Conservation (phyloP, 2,113 vertebrate species). For the Cromileptes altivelis region DNA sequence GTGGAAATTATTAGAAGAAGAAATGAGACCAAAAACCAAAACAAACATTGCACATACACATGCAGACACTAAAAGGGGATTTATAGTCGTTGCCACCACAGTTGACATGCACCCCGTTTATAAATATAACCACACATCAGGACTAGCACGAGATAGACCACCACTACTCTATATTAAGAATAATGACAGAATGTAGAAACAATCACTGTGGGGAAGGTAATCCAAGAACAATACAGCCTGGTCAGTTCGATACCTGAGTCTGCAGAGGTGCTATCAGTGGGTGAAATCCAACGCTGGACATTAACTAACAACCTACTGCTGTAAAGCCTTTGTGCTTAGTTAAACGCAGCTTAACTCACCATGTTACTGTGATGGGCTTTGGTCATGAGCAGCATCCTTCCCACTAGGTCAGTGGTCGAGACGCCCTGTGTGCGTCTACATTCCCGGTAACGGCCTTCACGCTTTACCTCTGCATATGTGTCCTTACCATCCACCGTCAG, state of each 20-base stretch:
- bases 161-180: not conserved
- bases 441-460: conserved; percentile 91
- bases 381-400: conserved; percentile 97
- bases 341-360: conserved; percentile 81
- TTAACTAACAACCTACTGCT: too few relatives aligned
- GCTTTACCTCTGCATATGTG: conserved; percentile 97
- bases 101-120: not conserved
- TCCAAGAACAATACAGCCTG: too few relatives aligned
- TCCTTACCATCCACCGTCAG: conserved; percentile 95
- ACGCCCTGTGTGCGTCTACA: conserved; percentile 97
- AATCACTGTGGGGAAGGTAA: not conserved
- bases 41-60: not conserved
- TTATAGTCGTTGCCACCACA: not conserved
- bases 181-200: not conserved
- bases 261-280: not conserved
- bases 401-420: conserved; percentile 97
- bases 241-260: not conserved
- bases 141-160: not conserved
- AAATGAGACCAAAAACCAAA: not conserved
- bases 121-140: not conserved
- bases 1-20: conserved; percentile 55
- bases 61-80: too few relatives aligned
- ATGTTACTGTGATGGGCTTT: conserved; percentile 98
- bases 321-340: too few relatives aligned
- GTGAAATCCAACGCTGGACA: not conserved